phyloP scores from a whole-genome alignment of 1,140 invertebrate genomes.

The Bilobella aurantiaca region DNA sequence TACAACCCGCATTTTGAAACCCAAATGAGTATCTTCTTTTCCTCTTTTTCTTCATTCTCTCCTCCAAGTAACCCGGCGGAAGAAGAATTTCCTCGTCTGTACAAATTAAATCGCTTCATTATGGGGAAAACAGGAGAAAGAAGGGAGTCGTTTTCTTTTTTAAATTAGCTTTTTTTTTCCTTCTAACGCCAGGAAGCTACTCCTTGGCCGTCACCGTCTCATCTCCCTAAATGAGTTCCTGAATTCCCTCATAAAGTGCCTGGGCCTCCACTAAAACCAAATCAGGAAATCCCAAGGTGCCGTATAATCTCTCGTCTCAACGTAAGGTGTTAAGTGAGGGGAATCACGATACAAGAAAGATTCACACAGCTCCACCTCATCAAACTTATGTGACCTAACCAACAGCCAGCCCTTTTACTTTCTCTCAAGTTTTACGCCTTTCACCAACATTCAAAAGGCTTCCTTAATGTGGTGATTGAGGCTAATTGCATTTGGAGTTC shows the following conservation, averaged over 20 bases:
- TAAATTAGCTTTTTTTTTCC: slow-evolving; percentile 13
- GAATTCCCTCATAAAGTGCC: slow-evolving; percentile 21
- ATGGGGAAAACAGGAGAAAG: slow-evolving; percentile 14
- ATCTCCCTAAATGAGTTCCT: slow-evolving; percentile 17
- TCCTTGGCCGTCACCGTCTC: too few relatives aligned
- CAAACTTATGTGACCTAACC: background rate
- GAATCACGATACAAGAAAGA: slow-evolving; percentile 17
- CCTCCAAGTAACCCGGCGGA: slow-evolving; percentile 2
- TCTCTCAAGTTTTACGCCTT: too few relatives aligned
- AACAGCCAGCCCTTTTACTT: too few relatives aligned
- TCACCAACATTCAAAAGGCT: too few relatives aligned
- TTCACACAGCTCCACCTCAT: too few relatives aligned
- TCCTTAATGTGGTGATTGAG: background rate
- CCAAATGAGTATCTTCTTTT: slow-evolving; percentile 23
- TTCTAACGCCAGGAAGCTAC: too few relatives aligned
- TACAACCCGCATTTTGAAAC: slow-evolving; percentile 30
- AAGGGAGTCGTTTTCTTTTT: slow-evolving; percentile 11
- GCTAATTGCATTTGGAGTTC: background rate
- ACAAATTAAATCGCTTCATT: slow-evolving; percentile 34
- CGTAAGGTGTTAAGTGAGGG: slow-evolving; percentile 19
- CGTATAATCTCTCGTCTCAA: slow-evolving; percentile 18
- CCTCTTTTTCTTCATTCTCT: background rate
- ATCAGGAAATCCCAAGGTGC: background rate
- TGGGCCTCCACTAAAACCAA: background rate
- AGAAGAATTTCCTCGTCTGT: slow-evolving; percentile 33